Base-by-base conservation (phyloP, 2,797 vertebrate genomes). In the Psittacula echo region DNA sequence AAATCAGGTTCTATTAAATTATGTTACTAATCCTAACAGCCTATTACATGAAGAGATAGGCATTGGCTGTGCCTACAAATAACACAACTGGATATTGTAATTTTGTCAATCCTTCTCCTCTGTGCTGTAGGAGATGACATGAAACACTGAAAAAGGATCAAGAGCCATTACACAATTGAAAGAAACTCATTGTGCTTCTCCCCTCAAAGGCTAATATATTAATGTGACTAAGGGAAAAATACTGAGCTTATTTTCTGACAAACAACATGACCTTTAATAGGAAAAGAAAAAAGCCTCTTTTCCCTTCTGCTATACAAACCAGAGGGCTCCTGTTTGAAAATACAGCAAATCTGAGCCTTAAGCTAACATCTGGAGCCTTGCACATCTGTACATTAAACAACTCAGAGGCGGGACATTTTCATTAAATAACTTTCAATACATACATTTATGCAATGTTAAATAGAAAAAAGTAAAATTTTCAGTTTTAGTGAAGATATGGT, bases 241-340 rank as follows among this genome's bases (percentile, higher is more conserved):
- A 79, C 14, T 20, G 53, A 89, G 45, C 29, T 79, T 29, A 51
- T 89, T 94, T 87, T 87, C 60, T 86, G 68, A 76, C 94, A 93
- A 95, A 87, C 42, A 95, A 66, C 42, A 44, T 93, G 85, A 95
- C 75, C 54, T 95, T 96, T 95, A 72, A 84, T 27, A 93, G n/a
- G 12, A 93, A 74, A 82, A 54, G 50, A 51, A 80, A 78, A 87
- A 86, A 53, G 2, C 51, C 22, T 53, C 39, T 10, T 74, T 92
- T 87, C 64, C 34, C 24, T 89, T 90, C 75, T 89, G 53, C 45
- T 93, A 8, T n/a, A 61, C 32, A 74, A 74, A 89, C 54, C 32
- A 67, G 56, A 93, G 61, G 47, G 27, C 11, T 87, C 56, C n/a
- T 92, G 34, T 51, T 95, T 85, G 51, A 89, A 95, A 94, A 50